Base-by-base conservation (phyloP, 2,888 invertebrate genomes). In the Tinea trinotella region DNA sequence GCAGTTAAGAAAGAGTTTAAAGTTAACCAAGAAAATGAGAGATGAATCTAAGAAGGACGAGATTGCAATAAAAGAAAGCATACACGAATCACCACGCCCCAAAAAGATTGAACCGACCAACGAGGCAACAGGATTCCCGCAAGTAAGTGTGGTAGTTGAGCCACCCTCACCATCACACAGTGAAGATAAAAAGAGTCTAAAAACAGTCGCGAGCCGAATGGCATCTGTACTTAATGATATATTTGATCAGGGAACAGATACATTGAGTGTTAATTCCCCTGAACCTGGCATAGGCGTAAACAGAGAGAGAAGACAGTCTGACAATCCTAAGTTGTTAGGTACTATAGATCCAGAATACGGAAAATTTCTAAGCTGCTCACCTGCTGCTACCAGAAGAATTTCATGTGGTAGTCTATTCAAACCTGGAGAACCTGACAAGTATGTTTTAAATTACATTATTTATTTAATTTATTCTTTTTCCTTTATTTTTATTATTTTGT, bases 351-450 rank as follows among this genome's bases (percentile, higher is more conserved):
- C 89, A 49, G 91, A 91, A 61, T 89, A 90, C 62, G 82, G 88
- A 9, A 85, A 88, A 60, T 91, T 91, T 62, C 75, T 92, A 18
- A 92, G 90, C 60, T 91, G 91, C 65, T 94, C 94, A 1, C 93
- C 94, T 3, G 93, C 95, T 55, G 95, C 96, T 7, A 94, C 95
- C 5, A 89, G 97, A 58, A 87, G 97, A 61, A 96, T 97, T 69
- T 96, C 96, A 59, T 95, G 95, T 72, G 96, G 96, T 57, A 96
- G 95, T 66, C 90, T 95, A 60, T 90, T 96, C 66, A 96, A 93
- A 70, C 90, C 91, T 2, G 90, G 89, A 46, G 92, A 91, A 68
- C 87, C 89, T 15, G 83, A 87, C 58, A 90, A 88, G 90, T 90
- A 74, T 19, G 36, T 40, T 13, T 48, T n/a, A n/a, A n/a, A n/a